Evolutionary conservation across 2,797 vertebrate species (phyloP).

Genomic region (Podarcis lilfordi): DNA sequence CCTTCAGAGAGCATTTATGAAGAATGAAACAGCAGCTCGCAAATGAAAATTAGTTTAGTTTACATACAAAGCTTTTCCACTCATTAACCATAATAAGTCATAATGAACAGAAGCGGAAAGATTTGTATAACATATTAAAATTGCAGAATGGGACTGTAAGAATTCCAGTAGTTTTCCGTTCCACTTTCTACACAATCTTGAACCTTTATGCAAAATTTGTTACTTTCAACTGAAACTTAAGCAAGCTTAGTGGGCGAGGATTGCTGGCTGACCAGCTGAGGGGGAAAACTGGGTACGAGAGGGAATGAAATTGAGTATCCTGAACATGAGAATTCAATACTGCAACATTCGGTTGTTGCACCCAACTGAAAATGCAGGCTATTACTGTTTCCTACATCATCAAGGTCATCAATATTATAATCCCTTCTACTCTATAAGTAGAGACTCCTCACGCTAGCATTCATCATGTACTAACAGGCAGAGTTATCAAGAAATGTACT

Average conservation of each 20-base stretch:
- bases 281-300: background rate
- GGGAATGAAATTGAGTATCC: background rate
- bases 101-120: background rate
- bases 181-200: no score
- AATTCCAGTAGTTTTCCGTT: background rate
- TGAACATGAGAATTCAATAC: background rate
- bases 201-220: background rate
- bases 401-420: no score
- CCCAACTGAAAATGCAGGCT: no score
- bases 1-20: slow-evolving; percentile 9
- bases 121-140: background rate
- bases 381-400: no score
- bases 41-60: background rate
- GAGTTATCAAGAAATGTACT: background rate
- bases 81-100: background rate
- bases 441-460: background rate
- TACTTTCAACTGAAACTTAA: background rate
- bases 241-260: background rate
- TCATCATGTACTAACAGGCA: background rate
- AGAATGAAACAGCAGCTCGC: background rate
- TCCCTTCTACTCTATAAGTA: background rate
- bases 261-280: background rate
- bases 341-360: background rate
- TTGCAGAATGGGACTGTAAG: background rate
- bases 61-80: background rate